Conservation (phyloP, 2,888 invertebrate genomes). For the Chrysolina oricalcia region DNA sequence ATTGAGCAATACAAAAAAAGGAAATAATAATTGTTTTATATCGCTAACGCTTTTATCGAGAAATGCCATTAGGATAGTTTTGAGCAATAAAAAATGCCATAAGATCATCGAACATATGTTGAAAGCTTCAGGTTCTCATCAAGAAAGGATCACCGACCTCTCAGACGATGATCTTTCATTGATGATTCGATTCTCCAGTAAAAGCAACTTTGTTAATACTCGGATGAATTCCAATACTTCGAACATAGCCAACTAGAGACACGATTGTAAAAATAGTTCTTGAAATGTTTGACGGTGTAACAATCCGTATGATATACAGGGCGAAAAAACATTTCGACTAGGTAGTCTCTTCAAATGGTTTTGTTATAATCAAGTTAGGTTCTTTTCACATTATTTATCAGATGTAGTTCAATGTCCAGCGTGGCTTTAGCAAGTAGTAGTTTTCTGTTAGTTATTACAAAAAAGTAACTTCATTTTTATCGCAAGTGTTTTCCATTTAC, state of each 20-base stretch:
- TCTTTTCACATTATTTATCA: no score
- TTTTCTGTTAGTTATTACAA: no score
- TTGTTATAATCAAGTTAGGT: no score
- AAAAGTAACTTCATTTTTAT: no score
- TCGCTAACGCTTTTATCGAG: constrained; percentile 37
- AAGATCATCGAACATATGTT: constrained; percentile 55
- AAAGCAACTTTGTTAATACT: constrained; percentile 2
- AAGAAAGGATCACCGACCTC: constrained; percentile 7
- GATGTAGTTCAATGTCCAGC: no score
- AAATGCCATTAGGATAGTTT: constrained; percentile 47
- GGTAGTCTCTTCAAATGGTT: no score
- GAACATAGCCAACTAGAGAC: no score
- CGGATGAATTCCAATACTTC: neutral
- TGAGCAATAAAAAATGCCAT: constrained; percentile 46
- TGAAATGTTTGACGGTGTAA: neutral
- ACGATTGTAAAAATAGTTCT: neutral
- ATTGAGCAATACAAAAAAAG: constrained; percentile 8
- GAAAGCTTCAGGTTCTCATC: constrained; percentile 11
- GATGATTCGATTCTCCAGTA: neutral
- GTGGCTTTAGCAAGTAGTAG: no score
- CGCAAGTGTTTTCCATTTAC: no score
- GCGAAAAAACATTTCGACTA: no score
- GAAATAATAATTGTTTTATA: constrained; percentile 5
- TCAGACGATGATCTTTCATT: neutral
- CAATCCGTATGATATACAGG: no score